Evolutionary conservation across 2,113 vertebrate species (phyloP).

Genomic region (Romanogobio albipinnatus): DNA sequence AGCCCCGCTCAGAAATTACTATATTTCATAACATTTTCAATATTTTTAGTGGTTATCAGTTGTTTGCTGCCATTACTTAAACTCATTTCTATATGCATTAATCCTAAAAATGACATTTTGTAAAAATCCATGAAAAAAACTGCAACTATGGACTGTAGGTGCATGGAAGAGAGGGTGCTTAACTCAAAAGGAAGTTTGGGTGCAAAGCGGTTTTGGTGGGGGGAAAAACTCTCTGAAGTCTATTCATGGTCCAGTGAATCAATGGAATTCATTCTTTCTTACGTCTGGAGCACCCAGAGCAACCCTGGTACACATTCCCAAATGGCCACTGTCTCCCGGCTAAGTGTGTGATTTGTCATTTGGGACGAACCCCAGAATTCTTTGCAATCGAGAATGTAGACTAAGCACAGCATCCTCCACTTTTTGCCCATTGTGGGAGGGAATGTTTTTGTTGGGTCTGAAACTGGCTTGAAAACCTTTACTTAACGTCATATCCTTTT

Average conservation of each 20-base stretch:
- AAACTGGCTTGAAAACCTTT: constrained; percentile 43
- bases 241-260: constrained; percentile 75
- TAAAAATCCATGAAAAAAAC: background rate
- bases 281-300: constrained; percentile 54
- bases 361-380: constrained; percentile 61
- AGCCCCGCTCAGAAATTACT: background rate
- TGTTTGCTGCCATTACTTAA: background rate
- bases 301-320: constrained; percentile 65
- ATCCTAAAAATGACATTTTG: background rate
- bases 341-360: constrained; percentile 75
- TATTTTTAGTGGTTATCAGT: background rate
- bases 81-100: background rate
- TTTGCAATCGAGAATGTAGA: background rate
- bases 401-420: background rate
- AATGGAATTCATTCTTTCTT: constrained; percentile 77
- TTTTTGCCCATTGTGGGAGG: constrained; percentile 21
- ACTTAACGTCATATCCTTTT: constrained; percentile 40
- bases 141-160: constrained; percentile 64
- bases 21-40: background rate
- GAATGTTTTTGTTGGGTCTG: constrained; percentile 28
- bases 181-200: constrained; percentile 38
- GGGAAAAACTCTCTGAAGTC: constrained; percentile 68
- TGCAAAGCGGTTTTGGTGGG: constrained; percentile 43
- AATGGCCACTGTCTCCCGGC: constrained; percentile 62
- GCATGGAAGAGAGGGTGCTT: constrained; percentile 65